Evolutionary conservation across 2,888 invertebrate genomes (phyloP), one percentile per base, ranked within the genome.

Genomic region (Patella depressa): DNA sequence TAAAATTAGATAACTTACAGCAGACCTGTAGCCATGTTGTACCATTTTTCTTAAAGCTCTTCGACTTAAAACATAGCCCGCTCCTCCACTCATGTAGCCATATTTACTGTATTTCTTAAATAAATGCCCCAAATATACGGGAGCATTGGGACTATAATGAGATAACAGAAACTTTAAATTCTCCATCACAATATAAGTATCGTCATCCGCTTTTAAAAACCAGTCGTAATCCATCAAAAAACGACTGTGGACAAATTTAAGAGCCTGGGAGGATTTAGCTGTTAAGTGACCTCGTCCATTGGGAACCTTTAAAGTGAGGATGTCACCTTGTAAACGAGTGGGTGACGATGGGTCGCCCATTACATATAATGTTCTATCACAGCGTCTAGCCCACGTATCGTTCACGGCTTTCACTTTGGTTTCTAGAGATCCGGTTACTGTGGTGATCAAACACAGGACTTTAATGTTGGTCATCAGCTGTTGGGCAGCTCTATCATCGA

Each of bases 151-250:
- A 85, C 94, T 94, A 89, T 96, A 94, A 0, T 95, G 94, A 53
- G 95, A 94, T 53, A 98, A 91, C 95, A 98, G 95, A 88, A 95
- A 96, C 19, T 98, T 94, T 72, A 99, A 93, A 92, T 99, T 99
- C 92, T 99, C 99, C 72, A 99, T 94, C 53, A 99, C 94, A 53
- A 98, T 96, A 91, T 97, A 98, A 93, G 98, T 98, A 89, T 99
- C 98, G 91, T 98, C 98, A 88, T 99, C 98, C 19, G 98, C 98
- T 92, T 99, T 99, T 85, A 98, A 93, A 90, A 99, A 98, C 97
- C 98, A 98, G 92, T 98, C 98, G 3, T 96, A 96, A 75, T 97
- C 94, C 84, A 97, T 94, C 75, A 95, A 92, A 90, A 98, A 87
- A 77, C 97, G 93, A 84, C 96, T 93, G 89, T 97, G 96, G 29